Percentiles rank a stretch among this genome's conserved stretches.
Evolutionary conservation across 1,140 invertebrate genomes (phyloP).

Genomic region (Zaprionus taronus): DNA sequence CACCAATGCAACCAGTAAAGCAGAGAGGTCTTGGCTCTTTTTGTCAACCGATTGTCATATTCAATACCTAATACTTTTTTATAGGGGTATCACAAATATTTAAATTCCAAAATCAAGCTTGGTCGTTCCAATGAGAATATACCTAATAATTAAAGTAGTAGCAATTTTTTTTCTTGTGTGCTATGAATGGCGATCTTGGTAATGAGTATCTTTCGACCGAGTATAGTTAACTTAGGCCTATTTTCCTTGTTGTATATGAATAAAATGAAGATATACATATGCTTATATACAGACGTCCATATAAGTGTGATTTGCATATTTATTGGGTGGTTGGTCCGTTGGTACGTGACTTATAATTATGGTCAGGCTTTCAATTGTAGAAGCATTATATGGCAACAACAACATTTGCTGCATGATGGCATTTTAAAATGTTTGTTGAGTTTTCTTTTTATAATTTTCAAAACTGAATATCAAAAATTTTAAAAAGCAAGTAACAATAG

Average conservation of each 20-base stretch:
- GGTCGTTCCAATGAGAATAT: no score
- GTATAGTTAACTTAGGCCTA: neutral
- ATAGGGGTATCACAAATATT: no score
- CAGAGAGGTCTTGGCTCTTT: slow-evolving; percentile 30
- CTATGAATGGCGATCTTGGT: neutral
- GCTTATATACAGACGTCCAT: neutral
- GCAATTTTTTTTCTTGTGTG: neutral
- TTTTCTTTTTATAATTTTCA: slow-evolving; percentile 61
- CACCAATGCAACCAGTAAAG: slow-evolving; percentile 43
- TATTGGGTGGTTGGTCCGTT: slow-evolving; percentile 45
- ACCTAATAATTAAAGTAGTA: no score
- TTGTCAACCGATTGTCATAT: slow-evolving; percentile 51
- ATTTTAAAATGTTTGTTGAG: slow-evolving; percentile 59
- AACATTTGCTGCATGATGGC: slow-evolving; percentile 50
- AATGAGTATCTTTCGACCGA: neutral
- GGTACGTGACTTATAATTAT: slow-evolving; percentile 67
- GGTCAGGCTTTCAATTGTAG: slow-evolving; percentile 64
- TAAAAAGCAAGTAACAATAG: neutral
- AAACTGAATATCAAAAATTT: neutral
- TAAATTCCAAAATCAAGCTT: no score
- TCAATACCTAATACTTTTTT: slow-evolving; percentile 10
- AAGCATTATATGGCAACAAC: slow-evolving; percentile 56
- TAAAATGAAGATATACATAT: slow-evolving; percentile 23
- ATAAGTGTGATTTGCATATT: slow-evolving; percentile 65
- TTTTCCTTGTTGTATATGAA: slow-evolving; percentile 8